phyloP scores from a whole-genome alignment of 1,140 invertebrate species.

The Tetranychus urticae region DNA sequence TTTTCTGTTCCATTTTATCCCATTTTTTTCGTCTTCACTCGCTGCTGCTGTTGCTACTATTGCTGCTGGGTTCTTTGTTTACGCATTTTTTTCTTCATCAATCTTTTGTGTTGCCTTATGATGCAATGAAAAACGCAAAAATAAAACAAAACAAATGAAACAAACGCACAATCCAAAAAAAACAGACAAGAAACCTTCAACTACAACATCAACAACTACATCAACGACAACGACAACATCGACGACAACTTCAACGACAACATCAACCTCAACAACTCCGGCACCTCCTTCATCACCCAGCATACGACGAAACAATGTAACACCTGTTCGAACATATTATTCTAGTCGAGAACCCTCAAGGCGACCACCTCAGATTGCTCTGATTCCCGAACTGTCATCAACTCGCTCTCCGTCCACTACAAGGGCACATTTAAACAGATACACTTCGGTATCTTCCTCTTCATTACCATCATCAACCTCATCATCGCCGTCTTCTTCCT shows the following conservation, averaged over 20 bases:
- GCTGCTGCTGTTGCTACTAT: too few relatives aligned
- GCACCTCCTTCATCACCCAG: neutral
- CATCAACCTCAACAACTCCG: constrained; percentile 3
- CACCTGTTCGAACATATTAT: neutral
- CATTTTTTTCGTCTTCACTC: too few relatives aligned
- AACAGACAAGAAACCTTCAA: neutral
- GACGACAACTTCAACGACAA: constrained; percentile 4
- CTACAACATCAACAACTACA: neutral
- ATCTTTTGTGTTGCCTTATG: too few relatives aligned
- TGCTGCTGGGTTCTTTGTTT: too few relatives aligned
- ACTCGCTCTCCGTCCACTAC: neutral
- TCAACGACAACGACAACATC: neutral
- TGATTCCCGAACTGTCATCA: neutral
- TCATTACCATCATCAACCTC: neutral
- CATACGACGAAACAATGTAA: too few relatives aligned
- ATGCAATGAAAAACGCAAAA: too few relatives aligned
- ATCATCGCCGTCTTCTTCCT: neutral
- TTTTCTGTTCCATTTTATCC: too few relatives aligned
- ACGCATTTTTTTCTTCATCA: too few relatives aligned
- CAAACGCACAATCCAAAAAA: too few relatives aligned
- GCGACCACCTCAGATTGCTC: neutral
- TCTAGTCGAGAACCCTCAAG: neutral
- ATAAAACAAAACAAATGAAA: too few relatives aligned
- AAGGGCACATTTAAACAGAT: neutral
- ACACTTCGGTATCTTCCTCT: neutral